Conservation (phyloP, 2,113 vertebrate genomes). For the Sterna hirundo region DNA sequence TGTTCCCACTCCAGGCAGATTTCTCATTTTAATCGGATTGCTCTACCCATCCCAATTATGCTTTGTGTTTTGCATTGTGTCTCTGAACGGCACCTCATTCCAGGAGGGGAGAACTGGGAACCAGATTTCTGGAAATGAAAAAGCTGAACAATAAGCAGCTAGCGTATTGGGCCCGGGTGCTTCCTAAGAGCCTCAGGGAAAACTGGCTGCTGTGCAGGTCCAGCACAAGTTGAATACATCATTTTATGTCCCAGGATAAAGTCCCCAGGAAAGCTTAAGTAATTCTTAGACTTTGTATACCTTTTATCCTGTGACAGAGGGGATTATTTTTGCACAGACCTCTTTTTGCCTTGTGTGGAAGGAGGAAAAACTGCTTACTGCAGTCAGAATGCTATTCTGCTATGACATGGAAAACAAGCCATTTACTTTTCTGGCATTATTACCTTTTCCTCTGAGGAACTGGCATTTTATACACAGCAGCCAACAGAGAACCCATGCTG, state of each 20-base stretch:
- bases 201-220: not conserved
- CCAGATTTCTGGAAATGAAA: not conserved
- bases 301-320: not conserved
- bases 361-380: not conserved
- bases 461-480: not conserved
- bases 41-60: not conserved
- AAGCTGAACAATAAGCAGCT: not conserved
- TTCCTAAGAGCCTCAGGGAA: not conserved
- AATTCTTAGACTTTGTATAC: not conserved
- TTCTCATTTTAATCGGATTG: slow-evolving; percentile 7
- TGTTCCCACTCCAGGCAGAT: not conserved
- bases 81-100: not conserved
- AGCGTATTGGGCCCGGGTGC: not conserved
- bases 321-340: not conserved
- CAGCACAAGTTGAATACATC: not conserved
- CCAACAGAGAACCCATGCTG: not conserved
- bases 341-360: not conserved
- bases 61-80: not conserved
- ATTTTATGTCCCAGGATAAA: not conserved
- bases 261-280: not conserved
- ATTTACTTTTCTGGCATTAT: not conserved
- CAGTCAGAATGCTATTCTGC: not conserved
- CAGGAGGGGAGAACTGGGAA: not conserved
- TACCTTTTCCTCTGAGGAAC: not conserved
- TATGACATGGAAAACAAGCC: not conserved